A percentile compares a stretch with the other conserved stretches of the same genome.
phyloP scores from a whole-genome alignment of 2,888 invertebrate species.

The Eumacrocentrus americanus region DNA sequence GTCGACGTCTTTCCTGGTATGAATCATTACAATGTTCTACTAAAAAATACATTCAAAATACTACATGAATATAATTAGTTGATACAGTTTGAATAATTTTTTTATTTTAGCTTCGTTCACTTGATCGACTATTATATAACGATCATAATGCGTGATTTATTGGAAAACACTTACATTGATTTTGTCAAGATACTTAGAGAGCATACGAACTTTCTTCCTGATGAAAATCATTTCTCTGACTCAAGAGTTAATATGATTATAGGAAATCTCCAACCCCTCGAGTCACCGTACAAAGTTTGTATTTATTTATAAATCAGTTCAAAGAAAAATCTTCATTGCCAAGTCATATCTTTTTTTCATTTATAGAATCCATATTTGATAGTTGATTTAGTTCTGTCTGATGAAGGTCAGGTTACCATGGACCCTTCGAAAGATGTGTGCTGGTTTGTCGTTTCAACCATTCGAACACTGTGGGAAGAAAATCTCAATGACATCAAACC shows the following conservation, averaged over 20 bases:
- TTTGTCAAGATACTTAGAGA: conserved; percentile 65
- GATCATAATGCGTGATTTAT: conserved; percentile 71
- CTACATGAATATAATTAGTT: too few species aligned
- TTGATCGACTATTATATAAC: conserved; percentile 75
- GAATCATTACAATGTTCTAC: conserved; percentile 22
- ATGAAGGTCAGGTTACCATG: conserved; percentile 59
- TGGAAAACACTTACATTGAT: conserved; percentile 69
- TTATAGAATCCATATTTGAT: conserved; percentile 70
- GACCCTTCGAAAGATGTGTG: conserved; percentile 71
- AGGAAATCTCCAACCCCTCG: conserved; percentile 61
- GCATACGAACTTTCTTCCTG: conserved; percentile 66
- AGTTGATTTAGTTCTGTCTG: conserved; percentile 64
- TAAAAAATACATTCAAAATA: too few species aligned
- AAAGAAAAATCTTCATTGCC: neutral
- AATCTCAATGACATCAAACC: conserved; percentile 71
- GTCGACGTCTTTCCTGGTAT: conserved; percentile 79
- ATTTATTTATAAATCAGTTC: neutral
- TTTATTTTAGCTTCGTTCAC: conserved; percentile 69
- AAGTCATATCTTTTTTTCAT: conserved; percentile 32
- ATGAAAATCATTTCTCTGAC: conserved; percentile 58
- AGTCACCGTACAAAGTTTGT: conserved; percentile 50
- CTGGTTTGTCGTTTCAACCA: conserved; percentile 66
- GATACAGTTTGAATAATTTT: conserved; percentile 3
- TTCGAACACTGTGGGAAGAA: conserved; percentile 72
- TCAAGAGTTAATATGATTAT: conserved; percentile 63